phyloP scores from a whole-genome alignment of 2,888 invertebrate species.

The Idaea straminata region DNA sequence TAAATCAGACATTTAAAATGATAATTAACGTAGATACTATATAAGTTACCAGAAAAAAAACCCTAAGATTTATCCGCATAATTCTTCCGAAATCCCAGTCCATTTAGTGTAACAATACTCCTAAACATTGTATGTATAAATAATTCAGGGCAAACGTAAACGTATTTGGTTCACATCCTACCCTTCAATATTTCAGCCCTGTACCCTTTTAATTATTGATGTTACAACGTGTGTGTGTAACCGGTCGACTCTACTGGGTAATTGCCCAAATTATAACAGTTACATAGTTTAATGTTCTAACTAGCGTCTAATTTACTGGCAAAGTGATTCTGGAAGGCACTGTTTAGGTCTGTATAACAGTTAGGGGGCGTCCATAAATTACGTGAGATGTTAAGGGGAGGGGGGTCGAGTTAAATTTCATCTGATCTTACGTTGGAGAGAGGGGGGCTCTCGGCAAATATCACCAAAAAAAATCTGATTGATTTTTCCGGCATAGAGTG shows the following conservation, averaged over 20 bases:
- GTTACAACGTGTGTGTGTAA: neutral
- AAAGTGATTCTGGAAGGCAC: neutral
- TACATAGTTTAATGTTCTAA: neutral
- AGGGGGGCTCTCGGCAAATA: too few species aligned
- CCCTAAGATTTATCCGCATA: constrained; percentile 5
- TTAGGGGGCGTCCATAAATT: too few species aligned
- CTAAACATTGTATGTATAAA: constrained; percentile 12
- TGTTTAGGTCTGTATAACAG: neutral
- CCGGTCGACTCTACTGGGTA: constrained; percentile 4
- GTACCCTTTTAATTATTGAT: constrained; percentile 26
- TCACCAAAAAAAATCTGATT: too few species aligned
- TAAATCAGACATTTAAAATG: too few species aligned
- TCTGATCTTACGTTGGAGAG: too few species aligned
- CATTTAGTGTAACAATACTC: neutral
- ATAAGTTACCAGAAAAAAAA: constrained; percentile 7
- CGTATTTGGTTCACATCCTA: constrained; percentile 15
- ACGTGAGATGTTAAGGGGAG: too few species aligned
- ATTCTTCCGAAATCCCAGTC: neutral
- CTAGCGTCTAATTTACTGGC: neutral
- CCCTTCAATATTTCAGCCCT: constrained; percentile 27
- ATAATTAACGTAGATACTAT: neutral
- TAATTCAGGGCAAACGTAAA: constrained; percentile 10
- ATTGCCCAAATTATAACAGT: constrained; percentile 8
- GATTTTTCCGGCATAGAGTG: too few species aligned
- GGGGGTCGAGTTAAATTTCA: too few species aligned